Evolutionary conservation across 92 coral and sea anemone species (phyloP), one percentile per base, ranked within the genome.

Genomic region (Meandrina meandrites): DNA sequence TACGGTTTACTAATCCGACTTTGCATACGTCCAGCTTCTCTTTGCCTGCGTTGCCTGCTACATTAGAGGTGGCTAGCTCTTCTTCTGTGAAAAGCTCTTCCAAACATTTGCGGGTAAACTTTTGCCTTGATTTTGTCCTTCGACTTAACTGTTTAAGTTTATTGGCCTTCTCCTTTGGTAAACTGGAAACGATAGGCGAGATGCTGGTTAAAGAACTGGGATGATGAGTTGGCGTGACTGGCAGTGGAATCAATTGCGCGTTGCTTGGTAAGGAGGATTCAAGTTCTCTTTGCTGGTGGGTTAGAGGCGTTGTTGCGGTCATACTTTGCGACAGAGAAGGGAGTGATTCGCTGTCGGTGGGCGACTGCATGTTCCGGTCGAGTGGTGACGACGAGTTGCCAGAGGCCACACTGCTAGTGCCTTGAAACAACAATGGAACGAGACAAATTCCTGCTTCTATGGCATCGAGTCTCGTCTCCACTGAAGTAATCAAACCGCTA

Each of bases 361-460:
- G 47, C 34, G 18, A 53, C 28, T 79, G 69, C 53, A 54, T 47
- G 28, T 53, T 53, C 24, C 14, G 69, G 34, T 8, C 19, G 51
- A n/a, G n/a, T n/a, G n/a, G n/a, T n/a, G n/a, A n/a, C n/a, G 53
- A 53, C 57, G 57, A 53, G 81, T 53, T 48, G 21, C 54, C 19
- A 30, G 82, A 4, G 54, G 83, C 50, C 51, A 56, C 53, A 79
- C n/a, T n/a, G n/a, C n/a, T n/a, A n/a, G n/a, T n/a, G n/a, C 36
- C 72, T 18, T 79, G 51, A 19, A 79, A 50, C 17, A 71, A 79
- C 21, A 79, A 79, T 34, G 83, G 83, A 60, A 58, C 83, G 11
- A 79, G 71, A 70, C 72, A 79, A 56, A 79, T 79, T 79, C 83
- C 72, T 31, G 82, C 67, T 54, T 79, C 82, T 53, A 54, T 79